These are phyloP conservation scores for Aythya fuligula DNA, from an alignment of 2,797 vertebrate species.

Conservation along the genomic window DNA sequence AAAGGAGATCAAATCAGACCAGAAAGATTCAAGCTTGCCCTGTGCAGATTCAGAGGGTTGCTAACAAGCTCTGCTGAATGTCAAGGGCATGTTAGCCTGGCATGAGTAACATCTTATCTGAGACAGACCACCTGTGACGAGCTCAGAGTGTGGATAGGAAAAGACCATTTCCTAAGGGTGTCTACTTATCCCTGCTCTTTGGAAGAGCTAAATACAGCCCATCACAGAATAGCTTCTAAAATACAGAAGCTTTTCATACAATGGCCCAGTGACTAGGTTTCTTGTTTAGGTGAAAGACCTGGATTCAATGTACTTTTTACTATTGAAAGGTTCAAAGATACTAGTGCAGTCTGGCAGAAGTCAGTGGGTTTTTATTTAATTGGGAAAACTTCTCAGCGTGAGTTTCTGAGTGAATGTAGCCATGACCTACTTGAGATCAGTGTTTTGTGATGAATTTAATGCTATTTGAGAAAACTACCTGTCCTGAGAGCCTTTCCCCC, in stretches of 20 bases:
- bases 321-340: background rate
- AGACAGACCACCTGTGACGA: accelerated
- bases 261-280: background rate
- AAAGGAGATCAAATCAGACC: background rate
- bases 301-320: background rate
- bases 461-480: background rate
- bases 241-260: background rate
- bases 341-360: background rate
- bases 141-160: background rate
- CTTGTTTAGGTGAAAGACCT: background rate
- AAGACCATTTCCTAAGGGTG: background rate
- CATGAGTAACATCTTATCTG: background rate
- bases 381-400: background rate
- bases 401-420: background rate
- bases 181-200: background rate
- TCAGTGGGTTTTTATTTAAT: background rate
- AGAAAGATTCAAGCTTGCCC: background rate
- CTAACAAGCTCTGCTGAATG: background rate
- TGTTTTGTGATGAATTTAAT: background rate
- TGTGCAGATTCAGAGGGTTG: background rate
- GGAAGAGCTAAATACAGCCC: background rate
- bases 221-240: background rate
- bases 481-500: background rate
- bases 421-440: background rate
- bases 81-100: background rate